A percentile compares a stretch with the other conserved stretches of the same genome.
phyloP scores from a whole-genome alignment of 2,888 invertebrate species.

The Hylaea fasciaria region DNA sequence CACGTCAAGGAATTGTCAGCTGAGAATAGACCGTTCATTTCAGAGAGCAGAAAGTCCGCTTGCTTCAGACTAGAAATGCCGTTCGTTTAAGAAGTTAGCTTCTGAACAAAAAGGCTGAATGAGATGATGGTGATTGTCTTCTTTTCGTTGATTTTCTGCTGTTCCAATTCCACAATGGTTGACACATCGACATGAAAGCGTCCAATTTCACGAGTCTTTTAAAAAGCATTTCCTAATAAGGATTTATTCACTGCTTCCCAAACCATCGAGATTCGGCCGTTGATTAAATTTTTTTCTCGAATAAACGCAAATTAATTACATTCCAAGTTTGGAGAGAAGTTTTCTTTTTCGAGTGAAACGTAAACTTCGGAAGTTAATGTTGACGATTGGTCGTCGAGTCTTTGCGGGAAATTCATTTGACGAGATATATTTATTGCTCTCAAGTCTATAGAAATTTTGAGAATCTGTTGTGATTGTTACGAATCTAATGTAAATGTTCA shows the following conservation, averaged over 20 bases:
- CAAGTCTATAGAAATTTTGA: constrained; percentile 6
- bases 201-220: constrained; percentile 19
- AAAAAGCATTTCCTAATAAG: constrained; percentile 32
- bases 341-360: constrained; percentile 51
- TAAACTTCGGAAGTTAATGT: constrained; percentile 60
- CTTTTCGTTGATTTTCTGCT: constrained; percentile 23
- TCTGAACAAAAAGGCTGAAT: constrained; percentile 38
- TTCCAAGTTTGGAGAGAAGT: constrained; percentile 55
- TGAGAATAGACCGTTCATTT: constrained; percentile 46
- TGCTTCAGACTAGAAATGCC: neutral
- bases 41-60: constrained; percentile 1
- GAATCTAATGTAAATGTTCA: neutral
- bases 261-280: constrained; percentile 49
- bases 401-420: constrained; percentile 33
- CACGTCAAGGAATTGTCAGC: constrained; percentile 72
- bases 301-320: constrained; percentile 73
- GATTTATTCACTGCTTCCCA: constrained; percentile 42
- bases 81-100: constrained; percentile 52
- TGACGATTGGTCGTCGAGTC: constrained; percentile 57
- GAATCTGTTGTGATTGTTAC: constrained; percentile 4
- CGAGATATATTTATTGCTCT: constrained; percentile 25
- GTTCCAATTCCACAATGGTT: neutral
- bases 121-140: constrained; percentile 56
- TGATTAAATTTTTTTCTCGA: constrained; percentile 69
- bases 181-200: neutral